Evolutionary conservation across 2,888 invertebrate species (phyloP), one percentile per base, ranked within the genome.

Genomic region (Heliconius ismenius): DNA sequence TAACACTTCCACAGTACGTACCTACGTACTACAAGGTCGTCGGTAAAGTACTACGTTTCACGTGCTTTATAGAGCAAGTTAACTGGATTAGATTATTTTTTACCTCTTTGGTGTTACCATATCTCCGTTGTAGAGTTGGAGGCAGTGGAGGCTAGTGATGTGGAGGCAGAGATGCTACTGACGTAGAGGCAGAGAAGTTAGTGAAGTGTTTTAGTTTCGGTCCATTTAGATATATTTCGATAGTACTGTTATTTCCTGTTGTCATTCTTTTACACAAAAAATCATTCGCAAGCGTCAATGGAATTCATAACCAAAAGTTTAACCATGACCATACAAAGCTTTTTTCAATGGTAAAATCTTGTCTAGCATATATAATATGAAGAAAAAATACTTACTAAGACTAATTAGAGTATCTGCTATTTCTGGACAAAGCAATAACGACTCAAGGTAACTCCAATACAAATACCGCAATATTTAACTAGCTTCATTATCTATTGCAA

Each of bases 1-100:
- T 81, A 81, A 70, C 77, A 77, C 76, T 67, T 76, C 75, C 72
- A 79, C 69, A 70, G 69, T 70, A 75, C 39, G 65, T 70, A 73
- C 36, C 49, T 69, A 69, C 39, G 39, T 39, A 39, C 73, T 75
- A 73, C 77, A 79, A 79, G 79, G 79, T 75, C 75, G 73, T 36
- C 43, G 54, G 73, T 77, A 54, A 75, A 73, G 62, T 75, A 75
- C 72, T 67, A 18, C 36, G 39, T 75, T 79, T 74, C 73, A 76
- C 60, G 24, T 74, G 36, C 73, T 43, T 58, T 72, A 58, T 54
- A 18, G 26, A 73, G 26, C 15, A 28, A 32, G 13, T 36, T 72
- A 60, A 54, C 43, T 54, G 32, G 36, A 65, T 36, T n/a, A n/a
- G 32, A 32, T 18, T 11, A 15, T 28, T 28, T 18, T 63, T 24